phyloP scores from a whole-genome alignment of 2,797 vertebrate genomes.

The Hoplostethus atlanticus region DNA sequence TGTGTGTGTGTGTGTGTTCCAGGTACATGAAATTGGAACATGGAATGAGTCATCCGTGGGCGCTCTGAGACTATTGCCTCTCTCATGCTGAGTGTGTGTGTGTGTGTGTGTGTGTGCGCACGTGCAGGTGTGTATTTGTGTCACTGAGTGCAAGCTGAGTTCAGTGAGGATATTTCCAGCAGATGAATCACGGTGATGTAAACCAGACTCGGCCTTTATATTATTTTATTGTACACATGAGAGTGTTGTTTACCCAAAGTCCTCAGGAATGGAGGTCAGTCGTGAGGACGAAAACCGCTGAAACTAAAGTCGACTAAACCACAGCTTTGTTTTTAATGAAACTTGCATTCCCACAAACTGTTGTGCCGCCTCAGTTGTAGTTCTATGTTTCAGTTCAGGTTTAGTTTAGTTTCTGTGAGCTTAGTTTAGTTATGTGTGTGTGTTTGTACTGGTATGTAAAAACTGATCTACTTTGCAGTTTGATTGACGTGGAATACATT shows the following conservation, averaged over 20 bases:
- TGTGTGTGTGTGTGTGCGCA: not conserved
- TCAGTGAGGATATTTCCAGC: conserved; percentile 22
- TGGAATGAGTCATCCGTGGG: conserved; percentile 47
- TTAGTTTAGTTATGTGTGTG: too few species aligned
- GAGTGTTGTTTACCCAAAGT: not conserved
- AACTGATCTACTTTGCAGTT: too few species aligned
- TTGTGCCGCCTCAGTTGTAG: not conserved
- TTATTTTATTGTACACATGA: not conserved
- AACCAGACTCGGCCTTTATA: not conserved
- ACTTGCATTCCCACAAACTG: not conserved
- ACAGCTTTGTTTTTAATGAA: not conserved
- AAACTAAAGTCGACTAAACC: not conserved
- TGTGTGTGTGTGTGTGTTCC: not conserved
- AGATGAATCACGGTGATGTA: conserved; percentile 20
- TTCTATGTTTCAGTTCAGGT: conserved; percentile 1
- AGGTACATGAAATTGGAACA: conserved; percentile 39
- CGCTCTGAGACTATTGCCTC: conserved; percentile 24
- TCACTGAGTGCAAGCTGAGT: conserved; percentile 13
- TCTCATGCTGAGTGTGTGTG: not conserved
- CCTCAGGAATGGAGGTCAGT: not conserved
- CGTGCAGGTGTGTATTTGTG: conserved; percentile 4
- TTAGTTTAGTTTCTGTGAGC: too few species aligned
- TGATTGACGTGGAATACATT: too few species aligned
- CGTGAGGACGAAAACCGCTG: conserved; percentile 7
- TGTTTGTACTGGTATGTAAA: too few species aligned